phyloP scores from a whole-genome alignment of 2,113 vertebrate species.

The Crypturellus undulatus region DNA sequence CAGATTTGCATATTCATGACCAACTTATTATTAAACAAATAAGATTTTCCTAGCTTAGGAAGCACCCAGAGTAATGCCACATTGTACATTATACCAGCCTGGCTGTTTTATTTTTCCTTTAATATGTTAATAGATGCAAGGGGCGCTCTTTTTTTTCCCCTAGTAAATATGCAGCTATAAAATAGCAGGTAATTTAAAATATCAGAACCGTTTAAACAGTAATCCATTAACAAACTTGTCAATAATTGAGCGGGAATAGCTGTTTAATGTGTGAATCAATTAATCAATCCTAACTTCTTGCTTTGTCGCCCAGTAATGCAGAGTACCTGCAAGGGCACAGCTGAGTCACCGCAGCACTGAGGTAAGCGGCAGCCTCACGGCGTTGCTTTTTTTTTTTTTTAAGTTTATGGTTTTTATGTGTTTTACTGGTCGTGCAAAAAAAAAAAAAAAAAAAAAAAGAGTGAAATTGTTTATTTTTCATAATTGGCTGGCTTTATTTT shows the following conservation, averaged over 20 bases:
- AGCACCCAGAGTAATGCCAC: slow-evolving; percentile 81
- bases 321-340: not conserved
- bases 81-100: slow-evolving; percentile 79
- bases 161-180: slow-evolving; percentile 77
- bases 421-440: not conserved
- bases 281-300: slow-evolving; percentile 69
- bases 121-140: slow-evolving; percentile 82
- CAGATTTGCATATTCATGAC: slow-evolving; percentile 85
- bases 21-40: slow-evolving; percentile 87
- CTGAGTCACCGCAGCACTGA: rapidly evolving
- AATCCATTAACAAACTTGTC: slow-evolving; percentile 78
- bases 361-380: not conserved
- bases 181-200: slow-evolving; percentile 75
- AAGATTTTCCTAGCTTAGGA: slow-evolving; percentile 82
- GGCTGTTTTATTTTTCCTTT: slow-evolving; percentile 80
- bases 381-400: no score
- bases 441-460: not conserved
- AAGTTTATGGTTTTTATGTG: no score
- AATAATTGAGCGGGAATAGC: slow-evolving; percentile 76
- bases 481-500: not conserved
- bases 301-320: not conserved
- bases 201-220: slow-evolving; percentile 77
- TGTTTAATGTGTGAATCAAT: slow-evolving; percentile 77
- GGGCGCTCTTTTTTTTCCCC: slow-evolving; percentile 71
- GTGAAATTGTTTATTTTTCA: not conserved